A percentile compares a stretch with the other conserved stretches of the same genome.
Evolutionary conservation across 1,140 invertebrate genomes (phyloP).

Genomic region (Micrasema longulum): DNA sequence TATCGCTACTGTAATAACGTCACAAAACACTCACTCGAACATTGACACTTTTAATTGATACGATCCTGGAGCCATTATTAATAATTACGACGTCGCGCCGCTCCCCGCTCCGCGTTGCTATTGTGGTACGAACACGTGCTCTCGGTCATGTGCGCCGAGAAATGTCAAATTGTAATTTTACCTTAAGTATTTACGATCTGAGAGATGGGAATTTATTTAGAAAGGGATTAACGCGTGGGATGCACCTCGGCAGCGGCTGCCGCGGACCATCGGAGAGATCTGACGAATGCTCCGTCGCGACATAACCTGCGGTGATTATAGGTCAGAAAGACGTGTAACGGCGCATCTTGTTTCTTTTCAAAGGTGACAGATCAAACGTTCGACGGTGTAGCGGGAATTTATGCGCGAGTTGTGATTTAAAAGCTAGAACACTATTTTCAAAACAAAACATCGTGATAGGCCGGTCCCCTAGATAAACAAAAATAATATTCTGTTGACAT

Average conservation of each 20-base stretch:
- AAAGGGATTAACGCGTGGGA: not conserved
- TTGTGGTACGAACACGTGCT: constrained; percentile 34
- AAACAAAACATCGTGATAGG: constrained; percentile 22
- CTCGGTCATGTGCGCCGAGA: constrained; percentile 10
- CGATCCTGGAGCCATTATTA: too few species aligned
- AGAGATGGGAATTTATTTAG: not conserved
- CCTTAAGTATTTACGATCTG: not conserved
- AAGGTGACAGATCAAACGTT: constrained; percentile 32
- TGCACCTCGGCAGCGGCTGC: not conserved
- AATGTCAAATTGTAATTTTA: not conserved
- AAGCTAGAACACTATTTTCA: constrained; percentile 6
- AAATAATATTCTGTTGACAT: constrained; percentile 20
- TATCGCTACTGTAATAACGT: not conserved
- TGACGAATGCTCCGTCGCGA: constrained; percentile 25
- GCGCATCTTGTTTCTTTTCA: constrained; percentile 38
- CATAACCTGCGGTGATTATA: constrained; percentile 40
- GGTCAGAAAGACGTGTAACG: constrained; percentile 52
- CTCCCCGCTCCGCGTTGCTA: too few species aligned
- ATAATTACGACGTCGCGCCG: too few species aligned
- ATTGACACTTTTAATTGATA: too few species aligned
- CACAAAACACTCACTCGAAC: not conserved
- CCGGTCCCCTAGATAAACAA: constrained; percentile 27
- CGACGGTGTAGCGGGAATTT: not conserved
- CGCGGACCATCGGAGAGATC: constrained; percentile 22
- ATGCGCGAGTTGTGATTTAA: too few species aligned